Evolutionary conservation across 1,140 invertebrate species (phyloP), one percentile per base, ranked within the genome.

Genomic region (Lordiphosa collinella): DNA sequence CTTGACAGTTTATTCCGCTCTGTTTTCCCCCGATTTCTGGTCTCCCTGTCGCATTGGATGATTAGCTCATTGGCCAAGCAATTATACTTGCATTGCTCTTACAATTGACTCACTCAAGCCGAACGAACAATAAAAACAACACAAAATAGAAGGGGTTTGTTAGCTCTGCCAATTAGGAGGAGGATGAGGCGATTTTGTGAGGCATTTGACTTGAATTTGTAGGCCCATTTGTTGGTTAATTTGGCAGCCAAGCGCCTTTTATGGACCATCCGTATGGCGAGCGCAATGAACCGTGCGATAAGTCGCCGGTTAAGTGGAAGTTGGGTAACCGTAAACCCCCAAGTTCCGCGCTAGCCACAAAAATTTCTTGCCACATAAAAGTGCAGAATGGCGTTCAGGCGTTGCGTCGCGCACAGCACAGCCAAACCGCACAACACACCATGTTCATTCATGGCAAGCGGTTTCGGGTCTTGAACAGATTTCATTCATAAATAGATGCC

Each of bases 401-500:
- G 43, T 25, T 35, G 34, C 43, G 22, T 43, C 25, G 40, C 18
- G 40, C 4, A 36, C 31, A 37, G 16, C 8, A 43, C 14, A 44
- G 11, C 6, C 31, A 18, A 12, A 38, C 57, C 40, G 41, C 25
- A 12, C n/a, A 12, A 34, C 41, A 57, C 48, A 51, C 36, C 49
- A 40, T 36, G 51, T 34, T 55, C 46, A 67, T 62, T 53, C 54
- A 68, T 52, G 51, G 51, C 46, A 51, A 60, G 61, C 56, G 43
- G 38, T 56, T 60, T 44, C 34, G 61, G 56, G 14, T 16, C 31
- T 61, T 34, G 44, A 69, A 69, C 56, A 31, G 37, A 69, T 62
- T 69, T 69, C 66, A 69, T 69, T 69, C 66, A 69, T 69, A 69
- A 69, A 38, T 51, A 67, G 63, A 58, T 40, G 53, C 61, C 43